These are phyloP conservation scores for Drosophila nr. medialis DNA, from an alignment of 2,888 invertebrate species.

Conservation along the genomic window DNA sequence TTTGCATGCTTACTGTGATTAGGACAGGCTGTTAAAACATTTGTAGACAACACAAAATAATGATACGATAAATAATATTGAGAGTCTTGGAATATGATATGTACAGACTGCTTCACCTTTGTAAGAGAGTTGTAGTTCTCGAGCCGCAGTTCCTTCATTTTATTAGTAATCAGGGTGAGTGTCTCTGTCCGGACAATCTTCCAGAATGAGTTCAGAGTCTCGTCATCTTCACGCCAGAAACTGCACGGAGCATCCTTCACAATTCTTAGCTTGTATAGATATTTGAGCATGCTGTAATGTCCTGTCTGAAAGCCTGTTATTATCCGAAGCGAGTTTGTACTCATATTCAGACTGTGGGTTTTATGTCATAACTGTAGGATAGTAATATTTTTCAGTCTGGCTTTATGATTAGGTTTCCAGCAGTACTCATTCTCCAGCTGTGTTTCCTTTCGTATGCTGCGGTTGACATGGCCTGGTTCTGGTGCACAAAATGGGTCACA, in stretches of 20 bases:
- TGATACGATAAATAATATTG: not conserved
- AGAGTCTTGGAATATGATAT: not conserved
- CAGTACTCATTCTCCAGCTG: not conserved
- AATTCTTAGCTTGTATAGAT: not conserved
- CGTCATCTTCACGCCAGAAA: not conserved
- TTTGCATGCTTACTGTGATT: not conserved
- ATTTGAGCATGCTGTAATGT: not conserved
- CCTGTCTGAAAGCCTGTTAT: not conserved
- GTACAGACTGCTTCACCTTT: not conserved
- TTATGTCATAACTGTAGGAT: not conserved
- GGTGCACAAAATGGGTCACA: not conserved
- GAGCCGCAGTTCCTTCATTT: not conserved
- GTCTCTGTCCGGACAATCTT: not conserved
- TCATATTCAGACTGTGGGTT: not conserved
- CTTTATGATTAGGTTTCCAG: not conserved
- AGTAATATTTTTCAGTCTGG: no score
- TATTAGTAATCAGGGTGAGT: not conserved
- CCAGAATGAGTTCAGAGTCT: not conserved
- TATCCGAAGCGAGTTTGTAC: not conserved
- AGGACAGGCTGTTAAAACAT: not conserved
- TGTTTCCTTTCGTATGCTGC: not conserved
- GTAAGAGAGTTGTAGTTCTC: not conserved
- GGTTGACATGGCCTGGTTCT: not conserved
- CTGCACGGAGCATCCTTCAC: not conserved
- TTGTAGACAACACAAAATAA: not conserved